Evolutionary conservation across 2,113 vertebrate genomes (phyloP).

Genomic region (Gymnarchus niloticus): DNA sequence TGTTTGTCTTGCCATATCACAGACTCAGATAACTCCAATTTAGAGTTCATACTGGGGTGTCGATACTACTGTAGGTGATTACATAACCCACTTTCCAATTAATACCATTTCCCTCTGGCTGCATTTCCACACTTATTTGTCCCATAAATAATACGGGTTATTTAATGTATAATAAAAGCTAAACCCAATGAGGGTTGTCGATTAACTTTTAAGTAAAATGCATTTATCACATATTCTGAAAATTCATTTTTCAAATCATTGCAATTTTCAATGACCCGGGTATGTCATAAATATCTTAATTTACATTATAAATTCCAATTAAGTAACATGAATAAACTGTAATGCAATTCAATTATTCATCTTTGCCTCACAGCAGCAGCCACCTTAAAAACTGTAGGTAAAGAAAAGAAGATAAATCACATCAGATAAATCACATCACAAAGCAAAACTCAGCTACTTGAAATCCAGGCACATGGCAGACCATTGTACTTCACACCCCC

Average conservation of each 20-base stretch:
- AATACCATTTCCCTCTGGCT: background rate
- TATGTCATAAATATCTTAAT: background rate
- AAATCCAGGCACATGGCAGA: background rate
- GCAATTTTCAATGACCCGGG: background rate
- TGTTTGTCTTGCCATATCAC: background rate
- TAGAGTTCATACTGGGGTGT: background rate
- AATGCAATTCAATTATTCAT: background rate
- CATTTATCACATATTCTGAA: background rate
- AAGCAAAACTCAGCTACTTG: background rate
- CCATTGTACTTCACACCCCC: too few relatives aligned
- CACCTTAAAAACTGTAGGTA: too few relatives aligned
- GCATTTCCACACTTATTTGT: background rate
- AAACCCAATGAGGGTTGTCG: too few relatives aligned
- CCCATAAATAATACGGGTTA: background rate
- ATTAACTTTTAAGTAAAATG: background rate
- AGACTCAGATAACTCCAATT: constrained; percentile 5
- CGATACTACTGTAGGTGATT: background rate
- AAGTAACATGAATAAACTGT: background rate
- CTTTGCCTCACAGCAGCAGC: background rate
- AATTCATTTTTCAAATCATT: background rate
- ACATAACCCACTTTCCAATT: background rate
- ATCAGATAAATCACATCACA: background rate
- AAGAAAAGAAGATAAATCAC: background rate
- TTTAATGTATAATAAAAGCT: too few relatives aligned
- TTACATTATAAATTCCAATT: background rate